Base-by-base conservation (phyloP, 1,140 invertebrate species). In the Meloidogyne exigua region DNA sequence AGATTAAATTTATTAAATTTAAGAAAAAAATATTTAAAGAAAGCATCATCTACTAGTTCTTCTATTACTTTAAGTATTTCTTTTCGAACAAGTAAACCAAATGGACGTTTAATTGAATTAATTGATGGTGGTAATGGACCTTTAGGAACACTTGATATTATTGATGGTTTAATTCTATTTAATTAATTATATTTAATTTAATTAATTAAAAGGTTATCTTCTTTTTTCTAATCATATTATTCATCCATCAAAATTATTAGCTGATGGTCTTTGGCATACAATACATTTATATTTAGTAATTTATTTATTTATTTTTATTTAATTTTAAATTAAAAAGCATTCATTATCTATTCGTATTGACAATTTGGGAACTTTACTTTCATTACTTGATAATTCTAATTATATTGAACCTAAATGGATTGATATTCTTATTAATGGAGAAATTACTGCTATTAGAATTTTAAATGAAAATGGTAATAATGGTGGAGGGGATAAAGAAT, bases 41-140 rank as follows among this genome's bases (percentile, higher is more conserved):
- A n/a, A n/a, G n/a, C n/a, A n/a, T n/a, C n/a, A n/a, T n/a, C n/a
- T n/a, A n/a, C n/a, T n/a, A n/a, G n/a, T n/a, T n/a, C 21, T 26
- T 44, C 21, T 25, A 32, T 18, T 28, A 75, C 65, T 49, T 49
- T 75, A 23, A 75, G 32, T 44, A 23, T 75, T 57, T 21, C 74
- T 15, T 75, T 75, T 75, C 66, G 74, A 49, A 75, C 74, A 18
- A 64, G 70, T 21, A 68, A 74, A 57, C 74, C 74, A 49, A 74
- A 70, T 26, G 70, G 36, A 0, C 74, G 74, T 18, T 62, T 75
- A 64, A 18, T 75, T 44, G 74, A 68, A 32, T 32, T 75, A 57
- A 28, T 65, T 57, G 64, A 21, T 72, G 71, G 21, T 15, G 74
- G 28, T 26, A 36, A 42, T 23, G 74, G 39, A 21, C 23, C 25